phyloP scores from a whole-genome alignment of 2,797 vertebrate species.

The Malurus leucopterus region DNA sequence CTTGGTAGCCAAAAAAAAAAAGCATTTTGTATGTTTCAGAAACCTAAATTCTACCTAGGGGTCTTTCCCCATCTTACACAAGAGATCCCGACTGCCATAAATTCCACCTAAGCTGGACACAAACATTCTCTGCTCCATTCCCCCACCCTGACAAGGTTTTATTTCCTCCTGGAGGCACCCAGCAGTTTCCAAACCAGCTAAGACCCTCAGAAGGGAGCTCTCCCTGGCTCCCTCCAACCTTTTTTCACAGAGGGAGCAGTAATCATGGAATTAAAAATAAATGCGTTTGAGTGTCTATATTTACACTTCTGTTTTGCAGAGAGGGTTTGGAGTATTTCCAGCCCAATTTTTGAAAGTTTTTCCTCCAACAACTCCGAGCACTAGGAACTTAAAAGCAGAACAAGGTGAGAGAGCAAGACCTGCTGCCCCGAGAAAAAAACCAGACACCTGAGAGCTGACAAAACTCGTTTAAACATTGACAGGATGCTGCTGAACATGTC shows the following conservation, averaged over 20 bases:
- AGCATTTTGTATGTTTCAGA: neutral
- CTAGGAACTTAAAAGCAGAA: neutral
- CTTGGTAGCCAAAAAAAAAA: neutral
- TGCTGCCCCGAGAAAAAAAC: neutral
- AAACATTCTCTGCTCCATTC: neutral
- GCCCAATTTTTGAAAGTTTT: neutral
- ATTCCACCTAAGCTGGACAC: neutral
- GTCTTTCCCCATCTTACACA: neutral
- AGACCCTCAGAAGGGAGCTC: too few species aligned
- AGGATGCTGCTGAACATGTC: neutral
- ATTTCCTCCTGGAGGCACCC: neutral
- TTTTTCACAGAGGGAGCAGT: neutral
- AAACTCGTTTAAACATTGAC: neutral
- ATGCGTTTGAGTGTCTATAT: neutral
- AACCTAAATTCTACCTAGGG: neutral
- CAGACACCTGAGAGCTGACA: conserved; percentile 19
- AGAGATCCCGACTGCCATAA: neutral
- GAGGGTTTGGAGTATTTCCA: neutral
- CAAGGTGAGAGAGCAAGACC: neutral
- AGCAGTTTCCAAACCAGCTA: neutral
- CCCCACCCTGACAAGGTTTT: neutral
- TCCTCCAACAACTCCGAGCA: neutral
- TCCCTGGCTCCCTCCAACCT: neutral
- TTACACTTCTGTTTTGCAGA: neutral
- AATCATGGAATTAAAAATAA: neutral